Evolutionary conservation across 2,888 invertebrate genomes (phyloP).

Genomic region (Dione juno): DNA sequence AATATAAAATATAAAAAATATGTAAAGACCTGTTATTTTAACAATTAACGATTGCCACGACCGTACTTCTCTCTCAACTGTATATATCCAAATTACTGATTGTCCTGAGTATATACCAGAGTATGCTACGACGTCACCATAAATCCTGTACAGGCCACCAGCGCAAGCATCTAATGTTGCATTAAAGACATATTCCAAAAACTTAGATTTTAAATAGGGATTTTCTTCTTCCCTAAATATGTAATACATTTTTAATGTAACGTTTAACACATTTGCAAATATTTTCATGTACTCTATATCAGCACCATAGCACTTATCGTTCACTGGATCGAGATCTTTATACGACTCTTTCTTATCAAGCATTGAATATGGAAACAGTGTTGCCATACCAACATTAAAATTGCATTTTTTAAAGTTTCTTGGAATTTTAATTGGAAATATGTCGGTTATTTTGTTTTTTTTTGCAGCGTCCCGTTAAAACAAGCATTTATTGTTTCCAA

Average conservation of each 20-base stretch:
- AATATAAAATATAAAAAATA: conserved; percentile 65
- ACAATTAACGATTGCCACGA: conserved; percentile 61
- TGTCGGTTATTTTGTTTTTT: conserved; percentile 28
- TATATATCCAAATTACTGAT: conserved; percentile 63
- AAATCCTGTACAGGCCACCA: conserved; percentile 67
- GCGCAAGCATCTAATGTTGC: conserved; percentile 65
- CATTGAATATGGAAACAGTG: conserved; percentile 59
- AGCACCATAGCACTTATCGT: conserved; percentile 53
- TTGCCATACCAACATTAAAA: conserved; percentile 61
- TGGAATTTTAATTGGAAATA: conserved; percentile 57
- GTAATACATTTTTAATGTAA: conserved; percentile 57
- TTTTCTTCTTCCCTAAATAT: conserved; percentile 56
- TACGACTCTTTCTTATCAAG: conserved; percentile 52
- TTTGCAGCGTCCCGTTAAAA: conserved; percentile 49
- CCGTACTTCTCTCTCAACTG: conserved; percentile 55
- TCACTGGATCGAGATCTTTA: conserved; percentile 55
- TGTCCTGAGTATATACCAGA: conserved; percentile 67
- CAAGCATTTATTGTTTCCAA: conserved; percentile 55
- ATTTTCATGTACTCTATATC: conserved; percentile 68
- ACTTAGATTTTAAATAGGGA: conserved; percentile 49
- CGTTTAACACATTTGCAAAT: conserved; percentile 61
- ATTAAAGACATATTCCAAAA: conserved; percentile 58
- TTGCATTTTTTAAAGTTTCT: conserved; percentile 62
- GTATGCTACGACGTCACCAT: conserved; percentile 63
- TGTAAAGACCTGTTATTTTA: conserved; percentile 59